Conservation (phyloP, 2,888 invertebrate genomes). For the Ornithoptera alexandrae region DNA sequence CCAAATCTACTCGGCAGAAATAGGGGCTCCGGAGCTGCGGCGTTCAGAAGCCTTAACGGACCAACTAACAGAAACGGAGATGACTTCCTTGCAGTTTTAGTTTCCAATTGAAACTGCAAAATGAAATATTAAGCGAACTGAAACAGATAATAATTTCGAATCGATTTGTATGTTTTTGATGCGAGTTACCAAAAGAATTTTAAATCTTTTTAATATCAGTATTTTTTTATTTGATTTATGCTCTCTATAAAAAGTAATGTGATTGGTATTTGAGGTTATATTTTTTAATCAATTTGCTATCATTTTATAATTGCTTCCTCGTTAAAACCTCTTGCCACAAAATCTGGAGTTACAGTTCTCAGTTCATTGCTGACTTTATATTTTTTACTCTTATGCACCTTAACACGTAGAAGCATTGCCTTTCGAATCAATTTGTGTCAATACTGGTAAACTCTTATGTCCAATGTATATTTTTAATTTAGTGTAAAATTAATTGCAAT, state of each 20-base stretch:
- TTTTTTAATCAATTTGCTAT: not conserved
- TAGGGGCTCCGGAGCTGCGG: constrained; percentile 57
- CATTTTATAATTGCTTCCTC: not conserved
- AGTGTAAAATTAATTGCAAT: too few relatives aligned
- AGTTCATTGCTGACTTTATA: not conserved
- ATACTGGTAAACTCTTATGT: not conserved
- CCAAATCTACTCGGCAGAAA: constrained; percentile 52
- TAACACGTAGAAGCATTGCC: too few relatives aligned
- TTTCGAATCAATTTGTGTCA: not conserved
- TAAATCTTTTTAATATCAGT: constrained; percentile 1
- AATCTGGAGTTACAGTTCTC: not conserved
- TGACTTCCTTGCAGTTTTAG: constrained; percentile 61
- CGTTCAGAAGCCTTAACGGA: constrained; percentile 51
- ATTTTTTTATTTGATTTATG: not conserved
- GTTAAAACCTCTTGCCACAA: not conserved
- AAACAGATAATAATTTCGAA: not conserved
- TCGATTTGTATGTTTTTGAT: constrained; percentile 16
- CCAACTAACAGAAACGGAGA: constrained; percentile 45
- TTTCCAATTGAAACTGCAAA: constrained; percentile 50
- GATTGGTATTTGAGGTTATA: too few relatives aligned
- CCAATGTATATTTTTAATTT: too few relatives aligned
- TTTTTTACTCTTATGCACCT: not conserved
- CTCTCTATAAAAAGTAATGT: not conserved
- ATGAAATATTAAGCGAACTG: constrained; percentile 2
- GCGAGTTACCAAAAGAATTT: constrained; percentile 16